Evolutionary conservation across 2,797 vertebrate species (phyloP).

Genomic region (Ambastaia sidthimunki): DNA sequence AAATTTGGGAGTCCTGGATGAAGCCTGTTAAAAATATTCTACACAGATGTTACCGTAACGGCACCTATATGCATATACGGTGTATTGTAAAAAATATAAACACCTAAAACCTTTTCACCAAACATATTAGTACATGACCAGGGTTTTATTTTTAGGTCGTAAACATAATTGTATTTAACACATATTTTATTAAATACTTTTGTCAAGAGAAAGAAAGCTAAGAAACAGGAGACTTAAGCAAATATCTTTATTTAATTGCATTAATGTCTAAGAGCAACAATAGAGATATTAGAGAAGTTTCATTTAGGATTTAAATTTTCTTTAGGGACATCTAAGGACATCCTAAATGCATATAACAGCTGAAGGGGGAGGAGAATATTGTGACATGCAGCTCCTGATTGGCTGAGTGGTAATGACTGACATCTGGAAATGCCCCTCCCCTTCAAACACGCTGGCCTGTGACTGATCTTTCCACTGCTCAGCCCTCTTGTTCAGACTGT

Average conservation of each 20-base stretch:
- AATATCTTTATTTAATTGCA: background rate
- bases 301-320: background rate
- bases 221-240: too few species aligned
- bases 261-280: background rate
- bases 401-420: slow-evolving; percentile 62
- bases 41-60: background rate
- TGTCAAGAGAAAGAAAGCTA: too few species aligned
- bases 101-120: background rate
- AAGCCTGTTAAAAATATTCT: background rate
- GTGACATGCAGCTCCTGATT: slow-evolving; percentile 59
- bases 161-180: too few species aligned
- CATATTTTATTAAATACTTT: too few species aligned
- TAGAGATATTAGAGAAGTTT: background rate
- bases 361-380: background rate
- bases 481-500: slow-evolving; percentile 47
- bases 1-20: background rate
- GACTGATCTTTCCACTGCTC: slow-evolving; percentile 62
- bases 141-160: too few species aligned
- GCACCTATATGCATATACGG: background rate
- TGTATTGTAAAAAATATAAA: background rate
- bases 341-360: slow-evolving; percentile 2
- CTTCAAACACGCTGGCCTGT: slow-evolving; percentile 63
- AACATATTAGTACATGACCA: background rate
- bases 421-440: slow-evolving; percentile 58
- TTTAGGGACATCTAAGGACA: background rate